Evolutionary conservation across 2,797 vertebrate species (phyloP), one percentile per base, ranked within the genome.

Genomic region (Leucoraja ocellata): DNA sequence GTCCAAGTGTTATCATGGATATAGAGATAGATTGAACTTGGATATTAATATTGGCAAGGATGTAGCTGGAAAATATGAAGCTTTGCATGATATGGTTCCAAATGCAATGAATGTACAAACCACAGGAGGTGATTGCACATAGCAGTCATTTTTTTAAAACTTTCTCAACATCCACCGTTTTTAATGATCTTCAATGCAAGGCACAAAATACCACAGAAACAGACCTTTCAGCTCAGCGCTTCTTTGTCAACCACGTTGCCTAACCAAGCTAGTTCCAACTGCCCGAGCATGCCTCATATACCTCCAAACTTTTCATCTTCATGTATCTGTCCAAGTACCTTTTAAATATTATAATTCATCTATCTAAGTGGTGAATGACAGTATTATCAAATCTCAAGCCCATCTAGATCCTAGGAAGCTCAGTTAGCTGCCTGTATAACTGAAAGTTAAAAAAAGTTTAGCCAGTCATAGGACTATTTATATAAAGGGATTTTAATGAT

Each of bases 31-130:
- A 73, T 71, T 18, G 68, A 4, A 23, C 46, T 58, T 76, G 39
- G 46, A 25, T 11, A 76, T 88, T 88, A 88, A 65, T n/a, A 32
- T n/a, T 88, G 61, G 84, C 84, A 88, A 32, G n/a, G 61, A 74
- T 92, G 21, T 39, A 54, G 54, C 68, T 92, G 71, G 36, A 92
- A 74, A 76, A 92, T 74, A 32, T 92, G 39, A 92, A 92, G 13
- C 71, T 58, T 92, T 39, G 68, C 71, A 54, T 54, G 39, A 25
- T 92, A n/a, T 76, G 11, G 71, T 25, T 92, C 90, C 68, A 92
- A 76, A 92, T 58, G 71, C 71, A 92, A 92, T 23, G 73, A 74
- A 54, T 92, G 39, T 92, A 54, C 39, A 92, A 71, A 25, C 73
- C 90, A 92, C 23, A 54, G 4, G 90, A 86, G 58, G 1, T 61